phyloP scores from a whole-genome alignment of 1,140 invertebrate genomes.

The Scaptomyza pallida region DNA sequence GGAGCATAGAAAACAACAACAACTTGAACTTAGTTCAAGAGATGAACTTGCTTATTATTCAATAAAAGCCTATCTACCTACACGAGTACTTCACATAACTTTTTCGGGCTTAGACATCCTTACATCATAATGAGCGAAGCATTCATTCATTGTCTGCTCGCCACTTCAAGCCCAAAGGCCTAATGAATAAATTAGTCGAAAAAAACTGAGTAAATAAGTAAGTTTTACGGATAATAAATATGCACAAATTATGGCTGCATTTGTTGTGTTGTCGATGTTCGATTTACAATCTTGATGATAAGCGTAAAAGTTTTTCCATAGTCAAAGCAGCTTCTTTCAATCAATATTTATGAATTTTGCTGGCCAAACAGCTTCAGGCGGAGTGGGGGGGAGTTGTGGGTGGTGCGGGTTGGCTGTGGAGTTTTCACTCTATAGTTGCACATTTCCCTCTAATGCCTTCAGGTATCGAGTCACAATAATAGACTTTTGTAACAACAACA shows the following conservation, averaged over 20 bases:
- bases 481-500: constrained; percentile 42
- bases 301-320: constrained; percentile 26
- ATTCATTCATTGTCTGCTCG: constrained; percentile 6
- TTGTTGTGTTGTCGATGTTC: constrained; percentile 25
- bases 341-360: constrained; percentile 60
- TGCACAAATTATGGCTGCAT: constrained; percentile 40
- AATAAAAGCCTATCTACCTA: constrained; percentile 13
- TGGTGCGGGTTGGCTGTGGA: neutral
- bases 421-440: constrained; percentile 4
- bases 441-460: constrained; percentile 1
- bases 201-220: constrained; percentile 19
- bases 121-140: constrained; percentile 12
- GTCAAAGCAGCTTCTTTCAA: constrained; percentile 32
- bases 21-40: constrained; percentile 14
- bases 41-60: constrained; percentile 36
- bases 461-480: constrained; percentile 27
- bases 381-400: neutral
- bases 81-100: constrained; percentile 21
- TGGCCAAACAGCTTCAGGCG: constrained; percentile 19
- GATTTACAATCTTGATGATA: constrained; percentile 8
- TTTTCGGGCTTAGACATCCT: constrained; percentile 11
- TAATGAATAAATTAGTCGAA: constrained; percentile 38
- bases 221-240: constrained; percentile 38
- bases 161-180: neutral
- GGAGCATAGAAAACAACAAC: neutral